Evolutionary conservation across 2,888 invertebrate species (phyloP).

Genomic region (Pseudococcus longispinus): DNA sequence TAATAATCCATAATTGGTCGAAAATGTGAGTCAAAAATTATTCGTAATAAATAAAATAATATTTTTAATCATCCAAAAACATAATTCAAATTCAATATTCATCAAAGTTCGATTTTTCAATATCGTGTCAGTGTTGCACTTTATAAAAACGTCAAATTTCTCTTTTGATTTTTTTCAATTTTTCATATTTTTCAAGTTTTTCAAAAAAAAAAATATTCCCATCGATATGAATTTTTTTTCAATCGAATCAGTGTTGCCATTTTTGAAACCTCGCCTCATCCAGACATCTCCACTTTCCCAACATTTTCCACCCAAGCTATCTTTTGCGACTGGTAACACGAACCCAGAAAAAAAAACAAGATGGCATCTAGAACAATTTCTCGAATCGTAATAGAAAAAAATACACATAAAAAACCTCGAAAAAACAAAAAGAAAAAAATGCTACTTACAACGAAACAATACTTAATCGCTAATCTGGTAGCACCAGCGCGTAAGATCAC

Average conservation of each 20-base stretch:
- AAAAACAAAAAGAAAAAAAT: not conserved
- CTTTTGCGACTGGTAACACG: not conserved
- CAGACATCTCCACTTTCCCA: not conserved
- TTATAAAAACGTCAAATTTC: not conserved
- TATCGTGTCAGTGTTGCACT: not conserved
- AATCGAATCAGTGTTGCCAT: not conserved
- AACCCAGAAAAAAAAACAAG: constrained; percentile 12
- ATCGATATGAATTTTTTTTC: not conserved
- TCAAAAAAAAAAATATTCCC: not conserved
- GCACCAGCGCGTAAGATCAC: constrained; percentile 8
- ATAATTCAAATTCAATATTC: not conserved
- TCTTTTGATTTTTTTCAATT: not conserved
- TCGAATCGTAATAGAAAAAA: constrained; percentile 1
- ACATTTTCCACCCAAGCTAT: not conserved
- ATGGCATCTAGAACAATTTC: constrained; percentile 15
- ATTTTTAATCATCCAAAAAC: not conserved
- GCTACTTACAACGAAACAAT: constrained; percentile 15
- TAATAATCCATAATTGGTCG: not conserved
- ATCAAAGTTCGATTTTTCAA: not conserved
- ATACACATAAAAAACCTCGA: not conserved
- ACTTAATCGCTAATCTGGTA: constrained; percentile 29
- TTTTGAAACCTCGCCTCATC: not conserved
- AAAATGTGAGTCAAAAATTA: not conserved
- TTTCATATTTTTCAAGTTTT: not conserved
- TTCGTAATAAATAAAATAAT: not conserved